These are phyloP conservation scores for Anarsia innoxiella DNA, from an alignment of 2,888 invertebrate species.

Conservation along the genomic window DNA sequence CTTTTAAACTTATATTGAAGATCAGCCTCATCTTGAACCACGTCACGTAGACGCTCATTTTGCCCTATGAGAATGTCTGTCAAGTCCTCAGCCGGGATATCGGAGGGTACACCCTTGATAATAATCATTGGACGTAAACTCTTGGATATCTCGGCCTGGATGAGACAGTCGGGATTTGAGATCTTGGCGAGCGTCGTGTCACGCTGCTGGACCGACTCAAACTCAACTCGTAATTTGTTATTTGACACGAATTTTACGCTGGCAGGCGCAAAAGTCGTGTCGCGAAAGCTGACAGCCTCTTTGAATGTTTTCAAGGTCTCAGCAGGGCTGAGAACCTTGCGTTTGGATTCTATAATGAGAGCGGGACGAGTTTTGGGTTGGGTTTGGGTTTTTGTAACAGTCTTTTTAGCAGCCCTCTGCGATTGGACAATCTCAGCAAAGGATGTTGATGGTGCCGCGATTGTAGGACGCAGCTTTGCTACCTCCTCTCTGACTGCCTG, in stretches of 20 bases:
- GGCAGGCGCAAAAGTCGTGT: neutral
- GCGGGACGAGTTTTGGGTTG: neutral
- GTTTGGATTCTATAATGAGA: neutral
- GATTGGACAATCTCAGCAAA: neutral
- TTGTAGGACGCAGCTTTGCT: neutral
- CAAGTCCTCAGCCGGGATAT: neutral
- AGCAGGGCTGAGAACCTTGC: neutral
- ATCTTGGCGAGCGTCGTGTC: neutral
- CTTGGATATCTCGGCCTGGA: conserved; percentile 1
- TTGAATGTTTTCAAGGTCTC: neutral
- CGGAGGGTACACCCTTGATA: neutral
- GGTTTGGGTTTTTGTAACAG: neutral
- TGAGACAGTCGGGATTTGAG: neutral
- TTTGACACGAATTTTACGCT: neutral
- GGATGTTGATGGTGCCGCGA: neutral
- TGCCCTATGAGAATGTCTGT: neutral
- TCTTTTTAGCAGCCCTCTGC: neutral
- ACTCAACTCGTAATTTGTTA: neutral
- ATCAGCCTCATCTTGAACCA: neutral
- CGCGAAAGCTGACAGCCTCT: neutral
- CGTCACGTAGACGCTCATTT: neutral
- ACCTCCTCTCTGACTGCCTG: neutral
- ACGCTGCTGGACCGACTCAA: neutral
- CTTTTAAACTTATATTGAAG: neutral
- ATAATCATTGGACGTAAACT: conserved; percentile 6